Evolutionary conservation across 2,888 invertebrate genomes (phyloP).

Genomic region (Anthrax anthrax): DNA sequence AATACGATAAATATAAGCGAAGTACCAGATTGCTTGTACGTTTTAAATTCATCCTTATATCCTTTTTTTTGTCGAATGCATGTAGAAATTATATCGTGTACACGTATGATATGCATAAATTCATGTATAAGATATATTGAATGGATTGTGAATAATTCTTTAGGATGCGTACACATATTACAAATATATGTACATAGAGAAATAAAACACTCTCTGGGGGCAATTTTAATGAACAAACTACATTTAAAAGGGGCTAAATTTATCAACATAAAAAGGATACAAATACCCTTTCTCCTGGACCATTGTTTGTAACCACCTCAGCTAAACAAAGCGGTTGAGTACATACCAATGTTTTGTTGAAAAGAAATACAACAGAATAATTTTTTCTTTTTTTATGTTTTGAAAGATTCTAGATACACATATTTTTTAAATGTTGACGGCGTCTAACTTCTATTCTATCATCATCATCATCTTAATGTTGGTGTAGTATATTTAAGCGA

Average conservation of each 20-base stretch:
- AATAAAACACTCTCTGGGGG: not conserved
- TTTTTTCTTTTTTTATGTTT: no score
- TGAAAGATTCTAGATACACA: not conserved
- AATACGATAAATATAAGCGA: not conserved
- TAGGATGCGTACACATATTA: no score
- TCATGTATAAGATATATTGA: not conserved
- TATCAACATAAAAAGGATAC: not conserved
- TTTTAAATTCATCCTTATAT: not conserved
- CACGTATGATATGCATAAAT: not conserved
- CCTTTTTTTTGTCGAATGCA: not conserved
- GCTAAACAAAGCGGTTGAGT: conserved; percentile 1
- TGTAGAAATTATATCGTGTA: not conserved
- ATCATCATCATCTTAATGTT: not conserved
- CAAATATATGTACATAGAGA: not conserved
- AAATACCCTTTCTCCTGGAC: not conserved
- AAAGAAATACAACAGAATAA: not conserved
- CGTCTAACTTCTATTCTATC: not conserved
- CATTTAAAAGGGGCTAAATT: not conserved
- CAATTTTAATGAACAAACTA: not conserved
- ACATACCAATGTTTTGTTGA: not conserved
- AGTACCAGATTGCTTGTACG: not conserved
- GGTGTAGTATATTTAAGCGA: not conserved
- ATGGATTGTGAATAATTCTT: no score
- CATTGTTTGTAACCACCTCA: conserved; percentile 2
- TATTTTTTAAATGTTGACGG: not conserved